Conservation (phyloP, 1,140 invertebrate species). For the Calycopis cecrops region DNA sequence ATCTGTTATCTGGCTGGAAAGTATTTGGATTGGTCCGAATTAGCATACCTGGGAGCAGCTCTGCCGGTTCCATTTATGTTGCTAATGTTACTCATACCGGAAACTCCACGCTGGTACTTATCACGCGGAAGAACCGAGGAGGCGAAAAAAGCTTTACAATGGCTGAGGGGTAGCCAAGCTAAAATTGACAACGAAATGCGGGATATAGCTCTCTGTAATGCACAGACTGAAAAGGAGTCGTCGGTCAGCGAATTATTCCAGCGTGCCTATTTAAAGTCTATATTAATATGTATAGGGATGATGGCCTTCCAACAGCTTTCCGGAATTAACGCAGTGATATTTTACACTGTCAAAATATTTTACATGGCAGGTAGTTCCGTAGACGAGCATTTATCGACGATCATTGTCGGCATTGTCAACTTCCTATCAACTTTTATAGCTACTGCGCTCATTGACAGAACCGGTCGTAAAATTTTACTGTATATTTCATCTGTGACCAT, state of each 20-base stretch:
- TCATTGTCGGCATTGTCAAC: conserved; percentile 92
- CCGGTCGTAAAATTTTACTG: conserved; percentile 89
- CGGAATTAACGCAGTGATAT: conserved; percentile 96
- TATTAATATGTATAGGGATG: conserved; percentile 87
- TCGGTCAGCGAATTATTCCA: conserved; percentile 78
- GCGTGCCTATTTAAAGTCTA: conserved; percentile 82
- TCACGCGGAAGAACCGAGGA: conserved; percentile 83
- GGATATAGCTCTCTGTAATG: conserved; percentile 85
- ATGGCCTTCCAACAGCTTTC: conserved; percentile 97
- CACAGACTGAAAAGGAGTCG: conserved; percentile 78
- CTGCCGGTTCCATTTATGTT: conserved; percentile 86
- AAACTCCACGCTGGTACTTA: conserved; percentile 93
- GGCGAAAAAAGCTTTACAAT: conserved; percentile 84
- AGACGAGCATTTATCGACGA: conserved; percentile 83
- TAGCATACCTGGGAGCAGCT: conserved; percentile 85
- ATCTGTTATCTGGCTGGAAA: conserved; percentile 85
- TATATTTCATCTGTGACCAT: conserved; percentile 87
- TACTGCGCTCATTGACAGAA: conserved; percentile 86
- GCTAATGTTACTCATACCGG: conserved; percentile 89
- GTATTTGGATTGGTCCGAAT: conserved; percentile 85
- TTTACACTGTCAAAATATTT: conserved; percentile 94
- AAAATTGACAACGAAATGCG: conserved; percentile 89
- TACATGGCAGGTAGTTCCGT: conserved; percentile 84
- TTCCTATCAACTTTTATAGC: conserved; percentile 92
- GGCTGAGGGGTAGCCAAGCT: conserved; percentile 85